Evolutionary conservation across 1,140 invertebrate genomes (phyloP), one percentile per base, ranked within the genome.

Genomic region (Eumaeus atala): DNA sequence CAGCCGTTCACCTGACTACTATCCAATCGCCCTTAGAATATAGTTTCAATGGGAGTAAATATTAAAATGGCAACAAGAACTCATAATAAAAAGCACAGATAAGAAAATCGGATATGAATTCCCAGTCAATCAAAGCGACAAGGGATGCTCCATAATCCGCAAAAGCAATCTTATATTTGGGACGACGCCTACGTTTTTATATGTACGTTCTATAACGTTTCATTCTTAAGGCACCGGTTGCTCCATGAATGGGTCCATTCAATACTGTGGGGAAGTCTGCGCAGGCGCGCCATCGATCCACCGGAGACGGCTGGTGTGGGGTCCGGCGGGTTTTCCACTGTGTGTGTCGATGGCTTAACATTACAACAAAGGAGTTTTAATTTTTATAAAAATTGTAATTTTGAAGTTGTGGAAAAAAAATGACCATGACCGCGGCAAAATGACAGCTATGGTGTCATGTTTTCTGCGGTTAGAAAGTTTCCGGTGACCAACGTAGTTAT

Each of bases 181-280:
- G 48, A 40, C 58, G 53, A 57, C 64, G 64, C 62, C 58, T 67
- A 69, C 64, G 56, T 16, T 18, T 9, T 42, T 53, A 53, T 53
- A 51, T 21, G 35, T 52, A 49, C 33, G 44, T 61, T 47, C 55
- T 55, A 57, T 66, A 61, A 60, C 37, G 37, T 56, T 76, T 74
- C 82, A 83, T 83, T 81, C 77, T 83, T 51, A 72, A 78, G 67
- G 64, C 72, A 81, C 80, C 66, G 79, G 80, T 84, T 84, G 80
- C 80, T 67, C 79, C 51, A 80, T 85, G 82, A 85, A 85, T 85
- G 81, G 66, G 67, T 56, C 64, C 81, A 84, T 84, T 84, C 79
- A 84, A 84, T 84, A 83, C 62, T 83, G 61, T 33, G 54, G 65
- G 11, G 42, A 9, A 49, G 9, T 59, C 14, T 48, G 67, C 81